A percentile compares a stretch with the other conserved stretches of the same genome.
Conservation (phyloP, 2,113 vertebrate genomes). For the Tragelaphus imberbis region DNA sequence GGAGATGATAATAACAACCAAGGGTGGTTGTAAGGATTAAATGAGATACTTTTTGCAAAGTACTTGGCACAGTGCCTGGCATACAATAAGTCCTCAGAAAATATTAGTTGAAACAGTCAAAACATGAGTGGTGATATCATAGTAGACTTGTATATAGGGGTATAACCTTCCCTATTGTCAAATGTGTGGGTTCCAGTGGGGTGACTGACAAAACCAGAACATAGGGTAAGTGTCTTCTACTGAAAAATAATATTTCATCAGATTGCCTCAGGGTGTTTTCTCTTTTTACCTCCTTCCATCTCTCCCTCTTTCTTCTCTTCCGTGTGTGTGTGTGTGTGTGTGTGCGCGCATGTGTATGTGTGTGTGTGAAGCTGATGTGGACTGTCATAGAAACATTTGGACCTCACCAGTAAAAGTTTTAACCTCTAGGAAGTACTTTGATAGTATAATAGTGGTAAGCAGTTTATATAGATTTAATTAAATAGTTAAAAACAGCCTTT, state of each 20-base stretch:
- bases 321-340: not conserved
- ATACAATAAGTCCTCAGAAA: not conserved
- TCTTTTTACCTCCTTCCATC: not conserved
- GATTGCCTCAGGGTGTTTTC: not conserved
- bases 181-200: not conserved
- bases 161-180: not conserved
- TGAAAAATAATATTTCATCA: not conserved
- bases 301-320: not conserved
- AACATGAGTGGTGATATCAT: not conserved
- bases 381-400: not conserved
- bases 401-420: not conserved
- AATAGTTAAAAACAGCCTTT: not conserved
- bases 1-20: not conserved
- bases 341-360: not conserved
- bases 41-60: not conserved
- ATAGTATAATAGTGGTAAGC: not conserved
- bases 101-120: not conserved
- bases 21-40: not conserved
- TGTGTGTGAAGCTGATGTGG: not conserved
- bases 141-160: not conserved
- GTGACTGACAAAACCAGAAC: not conserved
- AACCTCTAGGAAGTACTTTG: not conserved
- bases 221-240: not conserved
- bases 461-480: not conserved
- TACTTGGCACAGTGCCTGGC: not conserved